phyloP scores from a whole-genome alignment of 2,113 vertebrate genomes.

The Macquaria ambigua region DNA sequence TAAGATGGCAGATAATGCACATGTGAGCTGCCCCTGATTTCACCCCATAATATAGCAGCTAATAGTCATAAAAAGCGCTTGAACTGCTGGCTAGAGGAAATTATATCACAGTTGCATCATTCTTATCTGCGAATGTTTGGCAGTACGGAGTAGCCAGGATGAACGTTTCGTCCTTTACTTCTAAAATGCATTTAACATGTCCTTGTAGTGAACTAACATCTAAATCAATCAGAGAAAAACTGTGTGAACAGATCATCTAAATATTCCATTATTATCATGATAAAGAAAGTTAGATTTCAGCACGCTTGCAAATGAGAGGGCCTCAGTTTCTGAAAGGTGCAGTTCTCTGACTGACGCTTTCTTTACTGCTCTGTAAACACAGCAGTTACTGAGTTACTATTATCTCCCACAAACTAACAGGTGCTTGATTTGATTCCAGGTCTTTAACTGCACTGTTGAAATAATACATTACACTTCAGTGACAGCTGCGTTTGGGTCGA shows the following conservation, averaged over 20 bases:
- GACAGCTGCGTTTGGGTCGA: conserved; percentile 45
- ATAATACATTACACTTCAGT: conserved; percentile 55
- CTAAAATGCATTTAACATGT: conserved; percentile 22
- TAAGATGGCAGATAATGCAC: conserved; percentile 46
- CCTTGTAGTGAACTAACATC: background rate
- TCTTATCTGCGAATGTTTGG: background rate
- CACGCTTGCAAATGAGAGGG: conserved; percentile 15
- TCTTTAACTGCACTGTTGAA: conserved; percentile 51
- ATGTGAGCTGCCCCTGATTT: conserved; percentile 28
- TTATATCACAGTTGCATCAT: background rate
- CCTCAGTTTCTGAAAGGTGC: conserved; percentile 34
- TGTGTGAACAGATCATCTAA: background rate
- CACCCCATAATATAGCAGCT: background rate
- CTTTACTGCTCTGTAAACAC: conserved; percentile 70
- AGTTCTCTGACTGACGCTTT: conserved; percentile 39
- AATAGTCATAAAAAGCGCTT: background rate
- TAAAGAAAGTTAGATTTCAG: background rate
- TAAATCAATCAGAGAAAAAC: background rate
- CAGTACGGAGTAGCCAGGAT: conserved; percentile 2
- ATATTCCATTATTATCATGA: background rate
- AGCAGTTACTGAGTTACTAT: conserved; percentile 76
- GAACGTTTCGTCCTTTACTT: conserved; percentile 21
- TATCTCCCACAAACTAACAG: conserved; percentile 77
- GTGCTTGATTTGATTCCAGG: conserved; percentile 77
- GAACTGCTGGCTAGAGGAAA: background rate